Conservation (phyloP, 2,797 vertebrate species). For the Rhyacichthys aspro region DNA sequence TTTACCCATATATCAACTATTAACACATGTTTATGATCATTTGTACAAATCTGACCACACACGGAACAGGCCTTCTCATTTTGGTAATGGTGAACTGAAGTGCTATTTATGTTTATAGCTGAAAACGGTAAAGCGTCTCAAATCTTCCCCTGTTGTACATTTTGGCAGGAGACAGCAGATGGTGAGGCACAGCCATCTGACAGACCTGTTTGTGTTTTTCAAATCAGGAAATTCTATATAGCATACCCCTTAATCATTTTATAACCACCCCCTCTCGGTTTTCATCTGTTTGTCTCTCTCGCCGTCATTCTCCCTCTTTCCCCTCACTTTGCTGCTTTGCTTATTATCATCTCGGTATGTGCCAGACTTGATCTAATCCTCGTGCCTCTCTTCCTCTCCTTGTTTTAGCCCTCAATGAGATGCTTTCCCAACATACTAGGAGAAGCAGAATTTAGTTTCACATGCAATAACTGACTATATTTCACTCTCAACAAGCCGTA, state of each 20-base stretch:
- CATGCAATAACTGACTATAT: conserved; percentile 27
- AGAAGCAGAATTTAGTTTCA: conserved; percentile 29
- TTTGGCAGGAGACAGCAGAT: conserved; percentile 45
- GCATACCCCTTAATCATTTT: conserved; percentile 61
- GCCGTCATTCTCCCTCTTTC: conserved; percentile 20
- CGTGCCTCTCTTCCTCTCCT: conserved; percentile 51
- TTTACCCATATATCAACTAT: no score
- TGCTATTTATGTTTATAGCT: conserved; percentile 34
- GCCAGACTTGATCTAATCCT: conserved; percentile 72
- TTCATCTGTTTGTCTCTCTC: conserved; percentile 47
- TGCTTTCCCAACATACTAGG: conserved; percentile 42
- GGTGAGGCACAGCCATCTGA: conserved; percentile 52
- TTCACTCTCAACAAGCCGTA: conserved; percentile 18
- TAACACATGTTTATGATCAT: no score
- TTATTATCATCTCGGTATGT: conserved; percentile 70
- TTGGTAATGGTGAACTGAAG: conserved; percentile 16
- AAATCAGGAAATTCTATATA: conserved; percentile 58
- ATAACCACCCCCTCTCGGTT: conserved; percentile 53
- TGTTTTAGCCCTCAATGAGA: conserved; percentile 60
- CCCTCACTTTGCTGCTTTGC: conserved; percentile 52
- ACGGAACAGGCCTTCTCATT: conserved; percentile 3
- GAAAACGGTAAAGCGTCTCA: conserved; percentile 24
- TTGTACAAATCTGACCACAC: conserved; percentile 3
- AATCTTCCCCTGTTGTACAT: conserved; percentile 37
- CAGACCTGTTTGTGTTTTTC: conserved; percentile 49